Conservation (phyloP, 2,113 vertebrate species). For the Dryoscopus gambensis region DNA sequence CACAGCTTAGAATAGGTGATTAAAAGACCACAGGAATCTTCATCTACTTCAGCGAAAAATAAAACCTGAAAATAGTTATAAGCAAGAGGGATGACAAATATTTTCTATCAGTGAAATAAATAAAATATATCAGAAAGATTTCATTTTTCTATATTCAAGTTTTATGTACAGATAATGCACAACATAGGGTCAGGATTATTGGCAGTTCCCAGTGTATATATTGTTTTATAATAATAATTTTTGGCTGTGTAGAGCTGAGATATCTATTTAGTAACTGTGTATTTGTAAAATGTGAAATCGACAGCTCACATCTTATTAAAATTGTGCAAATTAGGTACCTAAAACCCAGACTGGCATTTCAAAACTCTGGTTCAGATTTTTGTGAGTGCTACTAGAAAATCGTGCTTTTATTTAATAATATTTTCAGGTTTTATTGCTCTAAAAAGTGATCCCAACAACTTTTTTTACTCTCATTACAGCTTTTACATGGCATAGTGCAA, state of each 20-base stretch:
- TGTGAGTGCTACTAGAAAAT: neutral
- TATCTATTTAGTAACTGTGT: neutral
- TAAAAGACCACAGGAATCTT: neutral
- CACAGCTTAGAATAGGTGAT: neutral
- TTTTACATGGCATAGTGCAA: neutral
- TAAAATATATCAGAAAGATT: neutral
- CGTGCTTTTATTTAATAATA: neutral
- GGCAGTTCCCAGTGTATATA: neutral
- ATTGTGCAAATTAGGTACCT: neutral
- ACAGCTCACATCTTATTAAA: neutral
- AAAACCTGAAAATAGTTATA: neutral
- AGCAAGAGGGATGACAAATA: neutral
- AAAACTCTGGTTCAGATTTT: neutral
- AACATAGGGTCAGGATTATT: neutral
- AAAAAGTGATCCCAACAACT: neutral
- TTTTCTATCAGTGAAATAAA: neutral
- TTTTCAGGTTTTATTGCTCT: neutral
- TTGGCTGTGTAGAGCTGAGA: neutral
- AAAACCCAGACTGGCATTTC: neutral
- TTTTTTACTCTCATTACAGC: neutral
- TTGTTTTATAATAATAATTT: neutral
- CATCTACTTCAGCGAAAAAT: neutral
- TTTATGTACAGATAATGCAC: neutral
- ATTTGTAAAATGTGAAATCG: neutral
- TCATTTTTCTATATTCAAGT: neutral